A percentile compares a stretch with the other conserved stretches of the same genome.
These are phyloP conservation scores for Vultur gryphus DNA, from an alignment of 2,797 vertebrate species.

Conservation along the genomic window DNA sequence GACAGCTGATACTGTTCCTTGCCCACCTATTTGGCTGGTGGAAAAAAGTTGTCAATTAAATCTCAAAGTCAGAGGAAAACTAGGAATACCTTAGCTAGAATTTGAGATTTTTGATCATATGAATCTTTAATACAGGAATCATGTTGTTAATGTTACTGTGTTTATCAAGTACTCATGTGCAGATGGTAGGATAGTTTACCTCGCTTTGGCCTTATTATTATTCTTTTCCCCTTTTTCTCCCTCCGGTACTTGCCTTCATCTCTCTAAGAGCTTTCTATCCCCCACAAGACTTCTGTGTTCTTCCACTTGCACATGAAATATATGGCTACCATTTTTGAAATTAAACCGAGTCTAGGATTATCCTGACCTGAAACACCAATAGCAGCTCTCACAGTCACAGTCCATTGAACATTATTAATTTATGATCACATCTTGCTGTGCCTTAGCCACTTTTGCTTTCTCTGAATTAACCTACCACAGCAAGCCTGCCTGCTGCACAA, in stretches of 20 bases:
- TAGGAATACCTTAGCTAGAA: not conserved
- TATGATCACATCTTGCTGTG: slow-evolving; percentile 50
- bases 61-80: not conserved
- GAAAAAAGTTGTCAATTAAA: not conserved
- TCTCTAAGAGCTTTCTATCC: not conserved
- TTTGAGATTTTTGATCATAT: not conserved
- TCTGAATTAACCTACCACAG: slow-evolving; percentile 37
- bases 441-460: not conserved
- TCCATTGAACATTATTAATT: slow-evolving; percentile 60
- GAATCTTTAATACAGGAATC: not conserved
- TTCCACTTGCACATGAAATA: slow-evolving; percentile 31
- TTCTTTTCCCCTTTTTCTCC: not conserved
- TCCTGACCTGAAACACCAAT: slow-evolving; percentile 54
- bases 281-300: not conserved
- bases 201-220: not conserved
- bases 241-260: not conserved
- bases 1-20: not conserved
- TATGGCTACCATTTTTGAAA: slow-evolving; percentile 39
- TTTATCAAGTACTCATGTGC: not conserved
- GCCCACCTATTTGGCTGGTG: not conserved
- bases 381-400: slow-evolving; percentile 40
- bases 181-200: not conserved
- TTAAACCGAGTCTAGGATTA: slow-evolving; percentile 12
- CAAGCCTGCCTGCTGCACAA: slow-evolving; percentile 15
- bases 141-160: not conserved